These are phyloP conservation scores for Notothenia coriiceps DNA, from an alignment of 2,113 vertebrate species.

Conservation along the genomic window DNA sequence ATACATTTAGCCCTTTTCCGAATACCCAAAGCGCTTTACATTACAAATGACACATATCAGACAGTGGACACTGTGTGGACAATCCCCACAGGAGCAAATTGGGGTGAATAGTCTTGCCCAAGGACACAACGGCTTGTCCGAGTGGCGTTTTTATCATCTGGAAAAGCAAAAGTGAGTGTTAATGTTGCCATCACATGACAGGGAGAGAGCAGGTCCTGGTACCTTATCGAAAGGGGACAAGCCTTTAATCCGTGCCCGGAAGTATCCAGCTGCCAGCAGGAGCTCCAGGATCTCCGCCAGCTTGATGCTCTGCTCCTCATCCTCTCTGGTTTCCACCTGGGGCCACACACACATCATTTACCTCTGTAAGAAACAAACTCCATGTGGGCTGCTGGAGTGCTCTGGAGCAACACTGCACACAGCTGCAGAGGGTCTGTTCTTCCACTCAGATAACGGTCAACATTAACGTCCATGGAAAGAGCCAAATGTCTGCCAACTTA, in stretches of 20 bases:
- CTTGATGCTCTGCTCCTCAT: slow-evolving; percentile 96
- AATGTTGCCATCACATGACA: background rate
- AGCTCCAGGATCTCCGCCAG: slow-evolving; percentile 95
- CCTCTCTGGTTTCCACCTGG: slow-evolving; percentile 96
- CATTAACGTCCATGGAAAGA: too few relatives aligned
- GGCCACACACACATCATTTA: slow-evolving; percentile 15
- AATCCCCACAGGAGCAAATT: too few relatives aligned
- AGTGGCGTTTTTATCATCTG: background rate
- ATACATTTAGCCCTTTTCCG: too few relatives aligned
- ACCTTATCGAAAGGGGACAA: slow-evolving; percentile 98
- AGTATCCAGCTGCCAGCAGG: slow-evolving; percentile 96
- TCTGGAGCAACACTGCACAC: background rate
- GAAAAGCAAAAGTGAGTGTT: background rate
- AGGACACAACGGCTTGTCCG: too few relatives aligned
- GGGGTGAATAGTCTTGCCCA: too few relatives aligned
- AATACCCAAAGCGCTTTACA: too few relatives aligned
- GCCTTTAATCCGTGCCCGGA: slow-evolving; percentile 96
- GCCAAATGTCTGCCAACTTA: too few relatives aligned
- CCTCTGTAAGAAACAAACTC: background rate
- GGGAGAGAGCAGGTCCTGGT: background rate
- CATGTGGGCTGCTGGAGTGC: background rate
- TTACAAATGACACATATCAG: too few relatives aligned
- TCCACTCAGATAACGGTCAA: too few relatives aligned
- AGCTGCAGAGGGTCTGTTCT: too few relatives aligned
- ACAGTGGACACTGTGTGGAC: too few relatives aligned